Evolutionary conservation across 2,113 vertebrate genomes (phyloP).

Genomic region (Struthio camelus): DNA sequence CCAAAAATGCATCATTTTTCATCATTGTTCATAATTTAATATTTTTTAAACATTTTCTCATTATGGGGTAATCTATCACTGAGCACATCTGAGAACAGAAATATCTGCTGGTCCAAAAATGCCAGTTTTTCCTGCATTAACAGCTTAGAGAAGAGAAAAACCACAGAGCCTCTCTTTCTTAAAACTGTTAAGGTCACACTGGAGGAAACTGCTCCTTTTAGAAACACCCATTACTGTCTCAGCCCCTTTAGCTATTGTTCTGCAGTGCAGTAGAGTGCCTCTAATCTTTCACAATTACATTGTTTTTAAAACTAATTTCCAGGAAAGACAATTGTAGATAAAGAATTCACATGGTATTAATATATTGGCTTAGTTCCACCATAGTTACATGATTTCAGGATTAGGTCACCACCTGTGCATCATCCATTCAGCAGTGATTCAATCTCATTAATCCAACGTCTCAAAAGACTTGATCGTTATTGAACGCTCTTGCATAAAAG

Average conservation of each 20-base stretch:
- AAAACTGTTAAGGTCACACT: not conserved
- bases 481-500: not conserved
- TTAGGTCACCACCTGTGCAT: conserved; percentile 47
- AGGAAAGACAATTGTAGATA: not conserved
- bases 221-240: not conserved
- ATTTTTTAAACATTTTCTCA: not conserved
- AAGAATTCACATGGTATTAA: not conserved
- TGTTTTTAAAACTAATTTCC: not conserved
- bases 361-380: not conserved
- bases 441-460: conserved; percentile 13
- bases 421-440: conserved; percentile 52
- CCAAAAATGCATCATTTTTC: not conserved
- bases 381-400: conserved; percentile 7
- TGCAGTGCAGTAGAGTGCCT: not conserved
- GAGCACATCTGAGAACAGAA: not conserved
- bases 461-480: not conserved
- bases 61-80: not conserved
- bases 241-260: not conserved
- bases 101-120: not conserved
- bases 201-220: not conserved
- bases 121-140: not conserved
- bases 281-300: not conserved
- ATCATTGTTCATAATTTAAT: not conserved
- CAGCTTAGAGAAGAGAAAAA: not conserved
- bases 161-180: not conserved